phyloP scores from a whole-genome alignment of 1,140 invertebrate genomes.

The Gonioctena quinquepunctata region DNA sequence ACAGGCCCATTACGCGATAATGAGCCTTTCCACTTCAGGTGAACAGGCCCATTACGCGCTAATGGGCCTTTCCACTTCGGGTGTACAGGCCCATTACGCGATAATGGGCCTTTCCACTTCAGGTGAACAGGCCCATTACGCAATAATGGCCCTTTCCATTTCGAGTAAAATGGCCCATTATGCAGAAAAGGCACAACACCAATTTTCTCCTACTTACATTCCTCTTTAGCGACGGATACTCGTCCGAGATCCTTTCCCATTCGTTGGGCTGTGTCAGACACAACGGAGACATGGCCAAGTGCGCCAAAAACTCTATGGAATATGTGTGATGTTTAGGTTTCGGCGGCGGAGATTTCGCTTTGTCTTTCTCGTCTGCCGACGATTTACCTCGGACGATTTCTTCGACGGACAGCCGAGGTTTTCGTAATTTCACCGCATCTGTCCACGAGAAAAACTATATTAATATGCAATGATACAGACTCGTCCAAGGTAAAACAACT shows the following conservation, averaged over 20 bases:
- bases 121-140: neutral
- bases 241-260: conserved; percentile 61
- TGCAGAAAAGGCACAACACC: neutral
- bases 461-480: neutral
- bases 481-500: too few relatives aligned
- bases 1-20: too few relatives aligned
- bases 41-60: too few relatives aligned
- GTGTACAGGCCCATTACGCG: too few relatives aligned
- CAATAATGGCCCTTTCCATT: neutral
- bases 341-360: conserved; percentile 14
- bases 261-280: conserved; percentile 59
- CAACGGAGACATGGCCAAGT: conserved; percentile 61
- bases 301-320: conserved; percentile 61
- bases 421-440: conserved; percentile 36
- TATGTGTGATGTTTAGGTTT: conserved; percentile 33
- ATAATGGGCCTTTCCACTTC: too few relatives aligned
- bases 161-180: neutral
- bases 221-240: conserved; percentile 59
- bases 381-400: conserved; percentile 44
- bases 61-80: too few relatives aligned
- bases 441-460: neutral
- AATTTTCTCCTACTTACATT: conserved; percentile 55
- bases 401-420: conserved; percentile 46
- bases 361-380: conserved; percentile 23
- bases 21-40: too few relatives aligned